Evolutionary conservation across 2,888 invertebrate species (phyloP), one percentile per base, ranked within the genome.

Genomic region (Clusia tigrina): DNA sequence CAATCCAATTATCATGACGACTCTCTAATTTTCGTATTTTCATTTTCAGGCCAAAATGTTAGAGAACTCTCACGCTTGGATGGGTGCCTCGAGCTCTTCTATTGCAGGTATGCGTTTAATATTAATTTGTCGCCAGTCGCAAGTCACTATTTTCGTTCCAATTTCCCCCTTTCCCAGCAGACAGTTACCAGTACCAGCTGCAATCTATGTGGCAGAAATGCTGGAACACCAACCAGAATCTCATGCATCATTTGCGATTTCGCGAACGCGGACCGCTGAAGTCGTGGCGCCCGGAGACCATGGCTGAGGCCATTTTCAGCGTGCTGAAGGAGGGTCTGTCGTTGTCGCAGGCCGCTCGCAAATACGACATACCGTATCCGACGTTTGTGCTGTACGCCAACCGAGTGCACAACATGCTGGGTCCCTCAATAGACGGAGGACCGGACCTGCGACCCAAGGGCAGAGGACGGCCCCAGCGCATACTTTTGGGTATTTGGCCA

Each of bases 191-290:
- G 85, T 95, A 95, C 85, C 95, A 95, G 85, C 86, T 95, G 83
- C 95, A 95, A 85, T 94, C 93, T 63, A 93, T 95, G 91, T 95
- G 95, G 95, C 95, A 95, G 85, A 95, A 95, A 84, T 95, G 95
- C 85, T 95, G 95, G 95, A 95, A 93, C 85, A 94, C 94, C 72
- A 94, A 94, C 84, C 95, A 95, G 85, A 92, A 92, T 78, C 87
- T 95, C 78, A 93, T 95, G 73, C 95, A 95, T 85, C 94, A 95
- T 83, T 86, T 95, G 79, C 89, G 95, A 74, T 95, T 95, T 87
- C 90, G 95, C 54, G 95, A 95, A 85, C 89, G 95, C 63, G 95
- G 95, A 2, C 95, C 95, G 0, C 86, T 95, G 65, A 95, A 95
- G 83, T 95, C 95, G 60, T 95, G 95, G 95, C 87, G 95, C 58